Evolutionary conservation across 1,140 invertebrate species (phyloP).

Genomic region (Drosophila fuyamai): DNA sequence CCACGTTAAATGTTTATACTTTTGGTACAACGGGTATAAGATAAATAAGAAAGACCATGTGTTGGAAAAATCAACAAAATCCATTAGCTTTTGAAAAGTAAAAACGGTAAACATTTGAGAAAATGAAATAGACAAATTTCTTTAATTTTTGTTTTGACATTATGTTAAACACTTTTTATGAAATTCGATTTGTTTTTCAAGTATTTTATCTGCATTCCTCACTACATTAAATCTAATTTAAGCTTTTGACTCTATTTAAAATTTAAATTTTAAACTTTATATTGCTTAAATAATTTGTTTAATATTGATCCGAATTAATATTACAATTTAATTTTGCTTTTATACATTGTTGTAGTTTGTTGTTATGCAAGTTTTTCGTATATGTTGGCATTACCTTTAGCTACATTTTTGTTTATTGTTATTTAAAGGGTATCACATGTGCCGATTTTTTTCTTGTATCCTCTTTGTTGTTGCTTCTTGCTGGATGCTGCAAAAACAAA

Average conservation of each 20-base stretch:
- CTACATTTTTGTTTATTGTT: too few relatives aligned
- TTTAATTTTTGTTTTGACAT: background rate
- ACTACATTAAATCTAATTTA: too few relatives aligned
- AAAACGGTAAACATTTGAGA: background rate
- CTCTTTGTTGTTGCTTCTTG: conserved; percentile 12
- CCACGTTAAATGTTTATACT: conserved; percentile 34
- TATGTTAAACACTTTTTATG: background rate
- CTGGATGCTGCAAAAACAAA: conserved; percentile 34
- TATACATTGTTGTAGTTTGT: too few relatives aligned
- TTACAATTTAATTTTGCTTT: too few relatives aligned
- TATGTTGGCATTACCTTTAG: too few relatives aligned
- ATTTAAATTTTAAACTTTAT: too few relatives aligned
- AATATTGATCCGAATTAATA: too few relatives aligned
- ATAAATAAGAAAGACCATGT: background rate
- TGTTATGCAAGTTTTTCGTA: too few relatives aligned
- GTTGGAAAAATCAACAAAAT: background rate
- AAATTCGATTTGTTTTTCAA: too few relatives aligned
- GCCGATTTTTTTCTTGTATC: background rate
- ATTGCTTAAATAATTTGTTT: too few relatives aligned
- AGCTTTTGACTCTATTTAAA: too few relatives aligned
- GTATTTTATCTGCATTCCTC: too few relatives aligned
- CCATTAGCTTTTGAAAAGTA: background rate
- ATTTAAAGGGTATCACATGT: conserved; percentile 11
- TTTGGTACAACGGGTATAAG: conserved; percentile 3
- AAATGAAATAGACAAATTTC: background rate